Evolutionary conservation across 2,113 vertebrate genomes (phyloP), one percentile per base, ranked within the genome.

Genomic region (Dissostichus mawsoni): DNA sequence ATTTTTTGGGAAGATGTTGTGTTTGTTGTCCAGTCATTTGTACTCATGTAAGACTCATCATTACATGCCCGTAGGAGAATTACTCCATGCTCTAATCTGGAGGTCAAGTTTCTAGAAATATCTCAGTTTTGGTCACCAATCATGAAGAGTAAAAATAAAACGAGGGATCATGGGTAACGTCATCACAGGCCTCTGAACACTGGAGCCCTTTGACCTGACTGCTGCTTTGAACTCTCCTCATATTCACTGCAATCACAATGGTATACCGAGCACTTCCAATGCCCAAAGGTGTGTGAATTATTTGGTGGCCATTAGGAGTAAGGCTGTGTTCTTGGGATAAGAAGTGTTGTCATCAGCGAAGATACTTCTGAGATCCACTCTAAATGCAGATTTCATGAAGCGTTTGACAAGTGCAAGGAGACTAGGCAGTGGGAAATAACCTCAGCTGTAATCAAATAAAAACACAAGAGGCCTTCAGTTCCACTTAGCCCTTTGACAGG

Each of bases 321-420:
- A 56, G 55, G 69, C 45, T 74, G 66, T 63, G 73, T 62, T 83
- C 68, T 47, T n/a, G 51, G 51, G 85, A 82, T 53, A 69, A 45
- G 61, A 77, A 65, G 45, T 77, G 65, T 83, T 69, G 85, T 81
- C 83, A 78, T 81, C 50, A 48, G 61, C 41, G 47, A 65, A 73
- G 80, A 87, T 84, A 73, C 83, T 69, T 75, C 75, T 36, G 58
- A 69, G 78, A 86, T 78, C 71, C 78, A 84, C 87, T 92, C 65
- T 90, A 93, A 93, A 94, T 94, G 92, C 89, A 92, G 91, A 94
- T 93, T 94, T 92, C 69, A 87, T 88, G 81, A 89, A 89, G 78
- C 76, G 8, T 73, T 80, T 77, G 74, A 87, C 83, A 81, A 81
- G 84, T 70, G 74, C 69, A 75, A 72, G 71, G 75, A 80, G 68